Conservation (phyloP, 2,797 vertebrate species). For the Dendrocincla fuliginosa region DNA sequence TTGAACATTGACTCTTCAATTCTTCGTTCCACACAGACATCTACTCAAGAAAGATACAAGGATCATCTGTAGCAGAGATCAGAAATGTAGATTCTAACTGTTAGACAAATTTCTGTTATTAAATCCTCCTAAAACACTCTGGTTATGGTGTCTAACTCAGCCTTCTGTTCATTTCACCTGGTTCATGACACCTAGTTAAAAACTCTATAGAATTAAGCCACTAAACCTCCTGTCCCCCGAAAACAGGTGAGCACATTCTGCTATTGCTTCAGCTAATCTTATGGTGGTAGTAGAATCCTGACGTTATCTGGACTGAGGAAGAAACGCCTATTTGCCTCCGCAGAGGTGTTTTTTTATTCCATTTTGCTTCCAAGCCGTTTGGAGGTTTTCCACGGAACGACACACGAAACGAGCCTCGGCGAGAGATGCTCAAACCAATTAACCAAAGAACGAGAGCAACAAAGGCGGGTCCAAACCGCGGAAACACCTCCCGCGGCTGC, state of each 20-base stretch:
- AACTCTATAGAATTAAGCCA: neutral
- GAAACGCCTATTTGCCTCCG: neutral
- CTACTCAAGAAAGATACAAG: neutral
- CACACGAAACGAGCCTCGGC: rapidly evolving
- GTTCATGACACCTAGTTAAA: neutral
- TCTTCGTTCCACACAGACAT: neutral
- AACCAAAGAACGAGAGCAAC: rapidly evolving
- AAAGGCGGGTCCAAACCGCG: rapidly evolving
- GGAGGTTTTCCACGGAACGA: neutral
- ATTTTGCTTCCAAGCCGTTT: neutral
- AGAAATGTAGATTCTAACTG: rapidly evolving
- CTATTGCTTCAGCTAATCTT: neutral
- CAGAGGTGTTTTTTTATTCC: neutral
- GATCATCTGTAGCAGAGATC: neutral
- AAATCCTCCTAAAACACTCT: neutral
- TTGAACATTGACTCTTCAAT: neutral
- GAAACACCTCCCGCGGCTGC: rapidly evolving
- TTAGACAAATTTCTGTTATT: neutral
- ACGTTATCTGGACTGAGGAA: neutral
- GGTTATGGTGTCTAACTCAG: neutral
- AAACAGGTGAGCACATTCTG: rapidly evolving
- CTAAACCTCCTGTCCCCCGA: rapidly evolving
- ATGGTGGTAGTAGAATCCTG: rapidly evolving
- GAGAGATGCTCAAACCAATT: rapidly evolving
- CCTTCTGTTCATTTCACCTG: neutral